A percentile compares a stretch with the other conserved stretches of the same genome.
phyloP scores from a whole-genome alignment of 2,797 vertebrate genomes.

The Sandelia bainsii region DNA sequence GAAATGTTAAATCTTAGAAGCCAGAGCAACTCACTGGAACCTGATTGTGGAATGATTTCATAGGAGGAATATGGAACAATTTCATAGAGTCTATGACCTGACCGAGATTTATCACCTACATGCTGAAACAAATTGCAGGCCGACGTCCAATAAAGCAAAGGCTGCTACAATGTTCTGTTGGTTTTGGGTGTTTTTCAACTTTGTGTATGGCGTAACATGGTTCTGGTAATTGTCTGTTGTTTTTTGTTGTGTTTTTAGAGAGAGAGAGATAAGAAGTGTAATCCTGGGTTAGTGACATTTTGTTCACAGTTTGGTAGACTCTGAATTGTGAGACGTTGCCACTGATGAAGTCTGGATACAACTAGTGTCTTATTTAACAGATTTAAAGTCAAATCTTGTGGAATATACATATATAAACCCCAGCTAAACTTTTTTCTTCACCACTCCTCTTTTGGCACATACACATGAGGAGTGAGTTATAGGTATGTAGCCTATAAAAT shows the following conservation, averaged over 20 bases:
- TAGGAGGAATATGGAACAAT: constrained; percentile 47
- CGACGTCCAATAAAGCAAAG: constrained; percentile 43
- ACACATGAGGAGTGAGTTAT: constrained; percentile 60
- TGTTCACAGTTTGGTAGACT: not conserved
- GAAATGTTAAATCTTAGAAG: constrained; percentile 5
- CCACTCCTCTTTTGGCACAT: constrained; percentile 44
- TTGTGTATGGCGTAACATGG: constrained; percentile 26
- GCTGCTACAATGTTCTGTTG: constrained; percentile 47
- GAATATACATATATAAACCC: too few relatives aligned
- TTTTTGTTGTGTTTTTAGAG: too few relatives aligned
- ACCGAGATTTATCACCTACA: constrained; percentile 51
- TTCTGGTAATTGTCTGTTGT: constrained; percentile 43
- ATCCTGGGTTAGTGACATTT: constrained; percentile 28
- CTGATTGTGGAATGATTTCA: constrained; percentile 50
- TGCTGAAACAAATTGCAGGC: constrained; percentile 58
- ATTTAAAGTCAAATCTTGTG: not conserved
- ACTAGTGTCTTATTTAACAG: not conserved
- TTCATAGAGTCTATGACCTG: constrained; percentile 60
- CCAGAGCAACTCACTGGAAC: constrained; percentile 23
- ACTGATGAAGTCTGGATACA: not conserved
- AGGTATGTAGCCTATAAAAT: constrained; percentile 54
- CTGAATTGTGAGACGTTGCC: not conserved
- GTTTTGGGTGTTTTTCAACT: constrained; percentile 53
- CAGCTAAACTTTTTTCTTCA: constrained; percentile 8
- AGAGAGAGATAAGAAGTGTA: constrained; percentile 14